Percentiles rank a stretch among this genome's conserved stretches.
Evolutionary conservation across 2,888 invertebrate species (phyloP).

Genomic region (Ramazzottius varieornatus): DNA sequence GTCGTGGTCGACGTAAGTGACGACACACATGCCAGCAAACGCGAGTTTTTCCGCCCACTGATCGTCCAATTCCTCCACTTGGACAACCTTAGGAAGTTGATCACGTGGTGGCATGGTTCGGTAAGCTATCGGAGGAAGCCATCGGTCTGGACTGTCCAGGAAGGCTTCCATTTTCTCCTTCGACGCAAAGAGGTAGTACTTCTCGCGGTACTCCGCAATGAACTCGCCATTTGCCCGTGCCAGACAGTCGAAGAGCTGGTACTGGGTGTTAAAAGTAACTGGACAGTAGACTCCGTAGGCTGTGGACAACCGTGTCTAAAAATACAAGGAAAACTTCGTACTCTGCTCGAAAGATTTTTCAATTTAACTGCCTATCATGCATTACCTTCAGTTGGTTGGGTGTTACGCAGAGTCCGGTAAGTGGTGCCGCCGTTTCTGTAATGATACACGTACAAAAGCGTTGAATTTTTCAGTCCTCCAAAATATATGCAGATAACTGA

Average conservation of each 20-base stretch:
- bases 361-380: no score
- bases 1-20: not conserved
- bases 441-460: not conserved
- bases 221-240: slow-evolving; percentile 12
- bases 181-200: slow-evolving; percentile 20
- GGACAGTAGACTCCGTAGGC: not conserved
- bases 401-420: slow-evolving; percentile 3
- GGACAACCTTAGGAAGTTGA: not conserved
- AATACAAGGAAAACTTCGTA: no score
- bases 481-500: not conserved
- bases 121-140: slow-evolving; percentile 12
- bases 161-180: slow-evolving; percentile 19
- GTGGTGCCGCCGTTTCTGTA: not conserved
- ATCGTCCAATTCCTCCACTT: not conserved
- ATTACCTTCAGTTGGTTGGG: not conserved
- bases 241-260: not conserved
- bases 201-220: slow-evolving; percentile 20
- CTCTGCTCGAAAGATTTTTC: no score
- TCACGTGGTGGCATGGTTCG: not conserved
- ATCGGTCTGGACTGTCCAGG: slow-evolving; percentile 17
- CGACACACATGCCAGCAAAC: not conserved
- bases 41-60: not conserved
- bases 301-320: no score
- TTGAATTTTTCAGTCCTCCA: not conserved
- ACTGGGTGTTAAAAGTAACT: not conserved